A percentile compares a stretch with the other conserved stretches of the same genome.
phyloP scores from a whole-genome alignment of 2,797 vertebrate genomes.

The Yasuhikotakia modesta region DNA sequence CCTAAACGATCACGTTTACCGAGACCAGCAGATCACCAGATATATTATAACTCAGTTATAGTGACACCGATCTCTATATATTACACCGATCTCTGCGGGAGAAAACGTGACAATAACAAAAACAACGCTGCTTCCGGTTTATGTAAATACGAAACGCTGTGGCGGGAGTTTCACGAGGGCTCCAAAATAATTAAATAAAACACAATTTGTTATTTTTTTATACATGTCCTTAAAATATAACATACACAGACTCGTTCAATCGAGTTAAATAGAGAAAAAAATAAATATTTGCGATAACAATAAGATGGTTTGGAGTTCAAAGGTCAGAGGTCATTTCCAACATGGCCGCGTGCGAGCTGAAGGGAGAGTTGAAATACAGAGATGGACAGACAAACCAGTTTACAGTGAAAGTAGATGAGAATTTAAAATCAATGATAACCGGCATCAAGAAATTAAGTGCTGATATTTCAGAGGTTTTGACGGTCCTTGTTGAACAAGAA shows the following conservation, averaged over 20 bases:
- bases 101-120: constrained; percentile 20
- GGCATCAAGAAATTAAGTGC: constrained; percentile 74
- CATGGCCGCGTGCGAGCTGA: constrained; percentile 72
- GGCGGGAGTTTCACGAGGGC: too few relatives aligned
- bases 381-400: constrained; percentile 70
- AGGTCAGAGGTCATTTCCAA: constrained; percentile 42
- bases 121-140: constrained; percentile 57
- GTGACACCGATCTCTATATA: too few relatives aligned
- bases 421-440: constrained; percentile 66
- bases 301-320: constrained; percentile 35
- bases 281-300: too few relatives aligned
- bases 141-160: constrained; percentile 48
- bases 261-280: too few relatives aligned
- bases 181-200: not conserved
- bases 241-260: too few relatives aligned
- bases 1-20: not conserved
- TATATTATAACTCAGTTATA: too few relatives aligned
- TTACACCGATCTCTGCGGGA: not conserved
- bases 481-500: constrained; percentile 75
- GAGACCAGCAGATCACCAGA: not conserved
- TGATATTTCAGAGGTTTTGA: constrained; percentile 73
- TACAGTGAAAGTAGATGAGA: constrained; percentile 58
- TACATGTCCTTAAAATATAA: not conserved
- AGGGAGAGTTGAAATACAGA: constrained; percentile 64
- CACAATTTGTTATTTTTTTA: not conserved